phyloP scores from a whole-genome alignment of 2,113 vertebrate species.

The Cyprinodon tularosa region DNA sequence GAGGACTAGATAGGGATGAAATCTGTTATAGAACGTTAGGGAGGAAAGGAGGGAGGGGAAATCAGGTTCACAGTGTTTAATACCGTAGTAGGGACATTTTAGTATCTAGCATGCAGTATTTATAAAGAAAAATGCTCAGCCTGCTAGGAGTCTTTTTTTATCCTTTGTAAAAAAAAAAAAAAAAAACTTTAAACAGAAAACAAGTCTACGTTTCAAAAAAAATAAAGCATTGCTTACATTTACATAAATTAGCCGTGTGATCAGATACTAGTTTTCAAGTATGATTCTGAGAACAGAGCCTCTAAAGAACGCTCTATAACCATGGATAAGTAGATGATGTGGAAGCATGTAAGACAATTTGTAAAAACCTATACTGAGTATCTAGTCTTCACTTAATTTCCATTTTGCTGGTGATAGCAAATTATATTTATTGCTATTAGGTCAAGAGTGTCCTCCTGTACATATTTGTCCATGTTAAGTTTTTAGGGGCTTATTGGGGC shows the following conservation, averaged over 20 bases:
- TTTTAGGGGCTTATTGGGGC: too few species aligned
- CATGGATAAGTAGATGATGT: background rate
- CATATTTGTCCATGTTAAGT: too few species aligned
- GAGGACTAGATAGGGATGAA: conserved; percentile 58
- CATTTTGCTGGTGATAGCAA: too few species aligned
- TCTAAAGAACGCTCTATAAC: background rate
- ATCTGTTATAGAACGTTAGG: conserved; percentile 59
- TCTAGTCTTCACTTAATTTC: too few species aligned
- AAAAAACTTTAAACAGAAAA: background rate
- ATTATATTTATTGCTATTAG: too few species aligned
- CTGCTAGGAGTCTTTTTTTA: conserved; percentile 23
- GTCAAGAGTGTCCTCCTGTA: too few species aligned
- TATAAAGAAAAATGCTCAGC: conserved; percentile 17
- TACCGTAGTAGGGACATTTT: conserved; percentile 15
- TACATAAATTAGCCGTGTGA: background rate
- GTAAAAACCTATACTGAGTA: too few species aligned
- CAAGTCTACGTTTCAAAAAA: too few species aligned
- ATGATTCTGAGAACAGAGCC: background rate
- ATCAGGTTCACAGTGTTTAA: conserved; percentile 14
- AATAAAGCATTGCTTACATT: background rate
- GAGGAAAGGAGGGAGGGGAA: background rate
- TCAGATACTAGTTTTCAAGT: background rate
- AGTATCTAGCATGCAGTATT: background rate
- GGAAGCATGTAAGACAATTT: background rate
- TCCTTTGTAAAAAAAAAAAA: conserved; percentile 12